A percentile compares a stretch with the other conserved stretches of the same genome.
phyloP scores from a whole-genome alignment of 2,888 invertebrate species.

The Sympetrum striolatum region DNA sequence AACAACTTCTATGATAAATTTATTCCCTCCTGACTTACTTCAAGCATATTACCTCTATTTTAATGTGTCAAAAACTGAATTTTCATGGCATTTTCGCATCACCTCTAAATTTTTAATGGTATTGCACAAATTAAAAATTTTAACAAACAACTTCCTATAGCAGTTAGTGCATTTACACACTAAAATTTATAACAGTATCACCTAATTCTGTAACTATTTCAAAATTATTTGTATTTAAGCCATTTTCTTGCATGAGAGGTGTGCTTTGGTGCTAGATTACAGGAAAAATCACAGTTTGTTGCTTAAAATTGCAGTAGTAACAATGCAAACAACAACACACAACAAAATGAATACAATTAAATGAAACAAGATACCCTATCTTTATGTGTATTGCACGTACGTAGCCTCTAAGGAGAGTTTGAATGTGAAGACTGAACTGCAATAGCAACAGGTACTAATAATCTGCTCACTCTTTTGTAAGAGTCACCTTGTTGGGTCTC shows the following conservation, averaged over 20 bases:
- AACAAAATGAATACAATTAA: background rate
- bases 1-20: slow-evolving; percentile 19
- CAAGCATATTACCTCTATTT: slow-evolving; percentile 12
- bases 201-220: slow-evolving; percentile 27
- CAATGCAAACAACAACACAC: slow-evolving; percentile 14
- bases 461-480: slow-evolving; percentile 15
- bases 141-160: slow-evolving; percentile 18
- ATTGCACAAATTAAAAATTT: slow-evolving; percentile 27
- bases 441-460: slow-evolving; percentile 38
- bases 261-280: background rate
- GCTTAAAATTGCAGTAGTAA: slow-evolving; percentile 5
- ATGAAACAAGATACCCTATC: background rate
- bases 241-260: slow-evolving; percentile 30
- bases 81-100: slow-evolving; percentile 26
- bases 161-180: slow-evolving; percentile 21
- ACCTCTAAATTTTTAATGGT: slow-evolving; percentile 14
- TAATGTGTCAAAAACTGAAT: slow-evolving; percentile 34
- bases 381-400: background rate
- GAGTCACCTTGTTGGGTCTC: slow-evolving; percentile 1
- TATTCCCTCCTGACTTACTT: background rate
- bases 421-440: slow-evolving; percentile 11
- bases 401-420: slow-evolving; percentile 25
- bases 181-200: background rate
- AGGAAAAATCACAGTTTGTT: slow-evolving; percentile 28
- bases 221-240: slow-evolving; percentile 22